Percentiles rank a stretch among this genome's conserved stretches.
phyloP scores from a whole-genome alignment of 2,113 vertebrate genomes.

The Vombatus ursinus region DNA sequence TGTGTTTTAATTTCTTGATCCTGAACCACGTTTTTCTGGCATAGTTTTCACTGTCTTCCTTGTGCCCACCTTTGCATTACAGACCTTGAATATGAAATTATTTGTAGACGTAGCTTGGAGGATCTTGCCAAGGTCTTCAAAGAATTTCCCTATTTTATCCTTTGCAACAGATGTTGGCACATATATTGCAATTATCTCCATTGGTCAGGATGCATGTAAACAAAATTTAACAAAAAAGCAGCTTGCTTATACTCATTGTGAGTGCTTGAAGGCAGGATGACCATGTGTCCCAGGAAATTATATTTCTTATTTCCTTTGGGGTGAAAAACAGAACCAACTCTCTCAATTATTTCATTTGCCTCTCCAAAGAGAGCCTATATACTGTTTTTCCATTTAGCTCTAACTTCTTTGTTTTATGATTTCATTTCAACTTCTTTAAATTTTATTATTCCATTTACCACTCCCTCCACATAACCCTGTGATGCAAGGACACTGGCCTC shows the following conservation, averaged over 20 bases:
- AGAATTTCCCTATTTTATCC: neutral
- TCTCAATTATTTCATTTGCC: neutral
- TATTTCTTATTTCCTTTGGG: neutral
- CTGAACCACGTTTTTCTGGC: neutral
- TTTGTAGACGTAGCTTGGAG: neutral
- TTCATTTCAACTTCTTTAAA: neutral
- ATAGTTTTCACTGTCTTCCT: neutral
- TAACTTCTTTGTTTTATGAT: neutral
- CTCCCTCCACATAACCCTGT: neutral
- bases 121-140: conserved; percentile 1
- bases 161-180: neutral
- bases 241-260: neutral
- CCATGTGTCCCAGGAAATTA: neutral
- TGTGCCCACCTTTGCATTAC: neutral
- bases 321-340: neutral
- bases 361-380: neutral
- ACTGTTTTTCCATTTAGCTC: neutral
- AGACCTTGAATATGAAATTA: neutral
- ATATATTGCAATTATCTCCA: neutral
- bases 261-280: neutral
- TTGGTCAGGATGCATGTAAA: neutral
- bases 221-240: neutral
- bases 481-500: neutral
- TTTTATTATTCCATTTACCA: neutral
- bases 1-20: neutral